Percentiles rank a stretch among this genome's conserved stretches.
These are phyloP conservation scores for Hypselothyrea guttata DNA, from an alignment of 2,888 invertebrate genomes.

Conservation along the genomic window DNA sequence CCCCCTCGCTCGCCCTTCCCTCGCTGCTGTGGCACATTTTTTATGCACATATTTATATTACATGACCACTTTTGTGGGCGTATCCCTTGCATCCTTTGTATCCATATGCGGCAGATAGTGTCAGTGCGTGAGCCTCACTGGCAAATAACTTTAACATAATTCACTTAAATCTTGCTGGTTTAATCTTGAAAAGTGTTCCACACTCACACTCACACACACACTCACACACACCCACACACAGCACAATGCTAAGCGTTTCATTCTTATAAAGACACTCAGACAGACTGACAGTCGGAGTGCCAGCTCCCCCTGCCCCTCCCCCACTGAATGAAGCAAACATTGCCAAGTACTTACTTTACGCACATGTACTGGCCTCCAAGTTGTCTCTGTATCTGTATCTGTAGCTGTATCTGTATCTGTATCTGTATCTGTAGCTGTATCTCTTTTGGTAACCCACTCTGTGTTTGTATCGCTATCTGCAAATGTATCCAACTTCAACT, in stretches of 20 bases:
- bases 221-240: background rate
- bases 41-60: slow-evolving; percentile 68
- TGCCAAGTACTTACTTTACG: slow-evolving; percentile 16
- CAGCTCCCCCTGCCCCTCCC: slow-evolving; percentile 13
- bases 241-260: slow-evolving; percentile 23
- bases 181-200: slow-evolving; percentile 72
- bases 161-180: slow-evolving; percentile 75
- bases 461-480: slow-evolving; percentile 5
- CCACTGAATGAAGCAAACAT: slow-evolving; percentile 10
- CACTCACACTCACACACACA: slow-evolving; percentile 31
- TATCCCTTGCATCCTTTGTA: slow-evolving; percentile 23
- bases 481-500: slow-evolving; percentile 25
- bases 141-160: slow-evolving; percentile 74
- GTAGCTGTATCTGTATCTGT: slow-evolving; percentile 11
- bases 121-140: slow-evolving; percentile 61
- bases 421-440: slow-evolving; percentile 11
- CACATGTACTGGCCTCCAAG: slow-evolving; percentile 14
- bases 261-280: slow-evolving; percentile 17
- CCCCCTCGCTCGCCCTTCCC: background rate
- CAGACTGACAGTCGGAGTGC: slow-evolving; percentile 3
- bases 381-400: slow-evolving; percentile 20
- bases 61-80: slow-evolving; percentile 54
- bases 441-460: slow-evolving; percentile 13
- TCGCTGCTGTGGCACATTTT: slow-evolving; percentile 36
- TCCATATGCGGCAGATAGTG: slow-evolving; percentile 50